Evolutionary conservation across 2,888 invertebrate species (phyloP), one percentile per base, ranked within the genome.

Genomic region (Physocephala rufipes): DNA sequence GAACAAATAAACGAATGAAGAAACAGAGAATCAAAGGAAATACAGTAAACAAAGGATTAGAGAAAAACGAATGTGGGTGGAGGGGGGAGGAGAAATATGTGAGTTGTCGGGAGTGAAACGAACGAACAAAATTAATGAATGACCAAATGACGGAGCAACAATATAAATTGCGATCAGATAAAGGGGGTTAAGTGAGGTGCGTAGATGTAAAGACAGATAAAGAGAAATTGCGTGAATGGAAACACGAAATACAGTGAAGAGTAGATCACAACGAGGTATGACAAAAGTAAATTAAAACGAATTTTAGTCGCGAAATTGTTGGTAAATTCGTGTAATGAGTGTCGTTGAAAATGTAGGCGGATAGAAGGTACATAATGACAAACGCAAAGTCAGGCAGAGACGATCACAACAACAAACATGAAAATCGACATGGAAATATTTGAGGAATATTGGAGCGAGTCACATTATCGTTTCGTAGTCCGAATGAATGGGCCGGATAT

Each of bases 401-500:
- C 21, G 36, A 30, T 47, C n/a, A 63, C 12, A 47, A 15, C 70
- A 74, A 67, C 74, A 51, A 51, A 51, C 67, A 43, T 53, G 71
- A 55, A 70, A 68, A 71, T 49, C 49, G 68, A 72, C 28, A 30
- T 66, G 49, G 28, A 19, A 30, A 70, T n/a, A n/a, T 71, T 24
- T 26, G 43, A n/a, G 58, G 19, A 47, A 59, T 43, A 51, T n/a
- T n/a, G 51, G 36, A 43, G 61, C 43, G 49, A 26, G 12, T 12
- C 4, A 15, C 12, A n/a, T 49, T 51, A 26, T 51, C 67, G 58
- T 59, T 61, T 58, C 26, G 63, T n/a, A 53, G 64, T 59, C 59
- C 26, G 63, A 28, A 53, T 19, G n/a, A n/a, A n/a, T n/a, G n/a
- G 19, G 53, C 59, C 67, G 67, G 47, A 67, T 21, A 47, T 74